These are phyloP conservation scores for Neoscelio sp. DNA, from an alignment of 2,888 invertebrate genomes.

Conservation along the genomic window DNA sequence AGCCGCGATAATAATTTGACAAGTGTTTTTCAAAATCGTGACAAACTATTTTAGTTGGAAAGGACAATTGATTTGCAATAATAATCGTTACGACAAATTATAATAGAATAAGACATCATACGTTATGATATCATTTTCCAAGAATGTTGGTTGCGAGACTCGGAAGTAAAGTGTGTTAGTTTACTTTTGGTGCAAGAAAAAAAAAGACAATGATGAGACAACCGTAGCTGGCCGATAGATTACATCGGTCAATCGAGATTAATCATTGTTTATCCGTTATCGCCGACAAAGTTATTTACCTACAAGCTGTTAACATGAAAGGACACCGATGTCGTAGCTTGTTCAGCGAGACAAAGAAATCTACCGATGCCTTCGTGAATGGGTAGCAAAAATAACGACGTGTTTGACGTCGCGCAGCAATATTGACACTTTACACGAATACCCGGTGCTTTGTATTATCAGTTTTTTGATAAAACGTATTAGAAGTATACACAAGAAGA, in stretches of 20 bases:
- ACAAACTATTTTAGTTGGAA: too few relatives aligned
- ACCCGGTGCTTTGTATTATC: slow-evolving; percentile 56
- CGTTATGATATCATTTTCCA: slow-evolving; percentile 3
- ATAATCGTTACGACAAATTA: too few relatives aligned
- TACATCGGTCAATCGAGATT: slow-evolving; percentile 69
- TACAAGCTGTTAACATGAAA: slow-evolving; percentile 73
- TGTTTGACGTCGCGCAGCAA: slow-evolving; percentile 59
- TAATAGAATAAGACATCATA: too few relatives aligned
- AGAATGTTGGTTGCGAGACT: not conserved
- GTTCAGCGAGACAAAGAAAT: slow-evolving; percentile 67
- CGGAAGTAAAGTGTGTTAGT: slow-evolving; percentile 37
- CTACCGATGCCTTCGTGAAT: slow-evolving; percentile 59
- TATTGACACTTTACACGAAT: slow-evolving; percentile 62
- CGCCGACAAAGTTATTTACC: slow-evolving; percentile 70
- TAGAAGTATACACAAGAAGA: slow-evolving; percentile 43
- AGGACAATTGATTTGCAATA: too few relatives aligned
- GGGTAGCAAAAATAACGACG: slow-evolving; percentile 67
- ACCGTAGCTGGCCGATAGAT: slow-evolving; percentile 52
- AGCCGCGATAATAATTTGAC: too few relatives aligned
- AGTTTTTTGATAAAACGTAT: slow-evolving; percentile 48
- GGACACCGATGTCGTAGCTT: slow-evolving; percentile 66
- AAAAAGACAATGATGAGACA: slow-evolving; percentile 47
- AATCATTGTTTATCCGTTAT: slow-evolving; percentile 69
- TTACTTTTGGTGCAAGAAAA: slow-evolving; percentile 29
- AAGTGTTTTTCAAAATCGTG: too few relatives aligned